Evolutionary conservation across 30 jellyfish, hydroid and myxozoan species (phyloP), one percentile per base, ranked within the genome.

Genomic region (Pelagia noctiluca): DNA sequence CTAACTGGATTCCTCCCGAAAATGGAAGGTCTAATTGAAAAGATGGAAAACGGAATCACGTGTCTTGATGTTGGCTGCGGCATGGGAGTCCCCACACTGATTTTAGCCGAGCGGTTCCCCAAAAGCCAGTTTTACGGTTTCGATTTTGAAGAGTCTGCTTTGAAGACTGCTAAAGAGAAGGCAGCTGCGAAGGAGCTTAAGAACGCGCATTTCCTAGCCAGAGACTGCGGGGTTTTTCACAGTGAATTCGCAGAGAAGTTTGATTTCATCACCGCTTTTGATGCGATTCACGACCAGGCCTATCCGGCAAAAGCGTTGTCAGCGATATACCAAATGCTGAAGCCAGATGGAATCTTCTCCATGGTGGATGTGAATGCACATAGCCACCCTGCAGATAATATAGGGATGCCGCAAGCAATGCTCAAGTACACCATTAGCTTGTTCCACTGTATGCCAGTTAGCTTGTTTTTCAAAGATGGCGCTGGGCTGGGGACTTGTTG

Each of bases 401-500:
- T 78, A 1, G 80, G 80, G 1, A 78, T 42, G 63, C 81, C 89
- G 0, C 62, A 38, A 50, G 66, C 89, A 8, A 22, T 81, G 1
- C 36, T 78, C 54, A 78, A 78, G 81, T 78, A 78, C 33, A 34
- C 89, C 25, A 62, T 38, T 8, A 78, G 89, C 33, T 35, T 78
- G 35, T 78, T 78, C 29, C 89, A 78, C 26, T 78, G 89, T 60
- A 78, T 78, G 89, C 89, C 89, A 11, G 89, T 78, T 32, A 78
- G 89, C 29, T 38, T 78, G 26, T 78, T n/a, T 47, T 78, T 78
- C 49, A 33, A 78, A 63, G 89, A 73, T n/a, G 89, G 89, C 1
- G 89, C 89, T 78, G 89, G 89, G 3, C 35, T 78, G 38, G 89
- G 89, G 28, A 61, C 89, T 2, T 78, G 89, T 28, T 78, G 89